These are phyloP conservation scores for Thamnophis elegans DNA, from an alignment of 2,797 vertebrate genomes.

Conservation along the genomic window DNA sequence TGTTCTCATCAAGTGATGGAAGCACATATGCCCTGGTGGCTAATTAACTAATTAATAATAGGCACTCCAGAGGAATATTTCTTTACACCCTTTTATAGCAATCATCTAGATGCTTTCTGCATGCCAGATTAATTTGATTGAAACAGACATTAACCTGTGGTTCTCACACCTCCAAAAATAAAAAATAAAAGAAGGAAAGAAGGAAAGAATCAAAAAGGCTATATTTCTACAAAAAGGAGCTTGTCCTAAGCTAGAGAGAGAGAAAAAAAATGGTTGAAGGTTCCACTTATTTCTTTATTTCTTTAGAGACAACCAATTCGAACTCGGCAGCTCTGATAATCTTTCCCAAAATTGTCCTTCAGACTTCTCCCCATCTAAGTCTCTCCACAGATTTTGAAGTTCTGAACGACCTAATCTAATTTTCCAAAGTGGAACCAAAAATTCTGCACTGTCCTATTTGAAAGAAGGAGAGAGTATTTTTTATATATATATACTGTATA, in stretches of 20 bases:
- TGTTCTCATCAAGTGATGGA: slow-evolving; percentile 40
- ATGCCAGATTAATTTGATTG: background rate
- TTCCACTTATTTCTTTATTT: background rate
- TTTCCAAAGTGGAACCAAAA: background rate
- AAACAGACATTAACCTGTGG: slow-evolving; percentile 12
- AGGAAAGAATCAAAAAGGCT: background rate
- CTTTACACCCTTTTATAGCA: slow-evolving; percentile 11
- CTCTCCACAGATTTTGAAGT: background rate
- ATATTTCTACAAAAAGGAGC: background rate
- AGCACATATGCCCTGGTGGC: slow-evolving; percentile 22
- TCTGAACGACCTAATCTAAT: background rate
- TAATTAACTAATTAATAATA: slow-evolving; percentile 42
- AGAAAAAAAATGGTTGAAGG: no score
- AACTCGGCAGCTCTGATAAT: background rate
- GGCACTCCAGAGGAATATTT: slow-evolving; percentile 27
- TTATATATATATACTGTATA: no score
- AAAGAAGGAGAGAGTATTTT: background rate
- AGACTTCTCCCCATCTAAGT: background rate
- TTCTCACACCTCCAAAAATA: background rate
- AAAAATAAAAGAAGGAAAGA: background rate
- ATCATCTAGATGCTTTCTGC: slow-evolving; percentile 5
- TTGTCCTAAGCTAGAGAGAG: background rate
- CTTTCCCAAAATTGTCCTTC: background rate
- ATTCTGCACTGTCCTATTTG: background rate
- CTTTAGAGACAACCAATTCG: background rate